phyloP scores from a whole-genome alignment of 1,140 invertebrate species.

The Papilio dardanus region DNA sequence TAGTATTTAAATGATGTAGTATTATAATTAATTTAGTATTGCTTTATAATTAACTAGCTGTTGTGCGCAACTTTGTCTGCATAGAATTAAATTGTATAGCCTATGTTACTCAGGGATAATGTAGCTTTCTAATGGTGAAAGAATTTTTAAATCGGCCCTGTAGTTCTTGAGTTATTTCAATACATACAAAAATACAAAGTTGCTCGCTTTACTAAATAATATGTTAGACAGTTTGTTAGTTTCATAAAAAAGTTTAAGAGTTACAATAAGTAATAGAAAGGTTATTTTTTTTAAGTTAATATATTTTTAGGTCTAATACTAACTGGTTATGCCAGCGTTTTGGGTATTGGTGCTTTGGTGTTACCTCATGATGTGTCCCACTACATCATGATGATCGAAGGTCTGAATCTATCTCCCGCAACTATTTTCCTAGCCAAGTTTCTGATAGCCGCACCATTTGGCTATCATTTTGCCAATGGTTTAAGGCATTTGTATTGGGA shows the following conservation, averaged over 20 bases:
- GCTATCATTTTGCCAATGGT: conserved; percentile 87
- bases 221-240: too few relatives aligned
- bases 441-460: conserved; percentile 85
- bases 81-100: too few relatives aligned
- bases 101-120: too few relatives aligned
- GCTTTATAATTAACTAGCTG: not conserved
- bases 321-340: conserved; percentile 78
- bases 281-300: too few relatives aligned
- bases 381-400: conserved; percentile 83
- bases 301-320: conserved; percentile 80
- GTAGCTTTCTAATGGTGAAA: too few relatives aligned
- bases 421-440: conserved; percentile 81
- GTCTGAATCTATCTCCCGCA: conserved; percentile 81
- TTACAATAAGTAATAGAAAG: too few relatives aligned
- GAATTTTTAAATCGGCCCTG: too few relatives aligned
- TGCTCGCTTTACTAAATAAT: too few relatives aligned
- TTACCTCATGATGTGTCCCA: conserved; percentile 83
- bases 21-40: not conserved
- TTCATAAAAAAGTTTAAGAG: too few relatives aligned
- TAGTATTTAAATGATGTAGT: conserved; percentile 1
- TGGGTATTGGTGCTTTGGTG: conserved; percentile 82
- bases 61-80: not conserved
- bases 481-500: conserved; percentile 90
- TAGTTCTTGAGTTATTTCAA: too few relatives aligned
- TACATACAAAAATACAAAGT: too few relatives aligned